Evolutionary conservation across 2,797 vertebrate species (phyloP).

Genomic region (Sebastes nivosus): DNA sequence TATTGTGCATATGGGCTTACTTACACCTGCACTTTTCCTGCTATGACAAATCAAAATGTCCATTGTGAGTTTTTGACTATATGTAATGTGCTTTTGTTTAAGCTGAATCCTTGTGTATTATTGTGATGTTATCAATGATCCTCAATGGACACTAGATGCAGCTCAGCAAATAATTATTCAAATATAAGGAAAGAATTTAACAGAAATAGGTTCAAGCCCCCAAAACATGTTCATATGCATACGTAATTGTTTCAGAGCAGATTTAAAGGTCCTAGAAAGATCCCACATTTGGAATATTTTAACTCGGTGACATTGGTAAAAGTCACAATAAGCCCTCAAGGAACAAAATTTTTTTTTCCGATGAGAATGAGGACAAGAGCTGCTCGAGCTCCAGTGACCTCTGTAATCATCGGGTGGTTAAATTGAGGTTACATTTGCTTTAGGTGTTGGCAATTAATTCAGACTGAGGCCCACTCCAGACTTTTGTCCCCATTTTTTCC

Average conservation of each 20-base stretch:
- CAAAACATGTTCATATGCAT: slow-evolving; percentile 12
- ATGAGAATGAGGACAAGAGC: slow-evolving; percentile 67
- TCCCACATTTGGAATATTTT: slow-evolving; percentile 57
- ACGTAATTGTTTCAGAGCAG: slow-evolving; percentile 39
- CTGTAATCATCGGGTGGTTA: slow-evolving; percentile 63
- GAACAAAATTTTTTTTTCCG: slow-evolving; percentile 29
- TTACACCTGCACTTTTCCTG: not conserved
- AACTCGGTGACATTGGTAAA: slow-evolving; percentile 71
- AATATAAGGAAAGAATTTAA: not conserved
- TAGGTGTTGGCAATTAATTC: slow-evolving; percentile 74
- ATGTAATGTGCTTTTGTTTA: not conserved
- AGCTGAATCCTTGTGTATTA: not conserved
- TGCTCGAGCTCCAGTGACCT: slow-evolving; percentile 64
- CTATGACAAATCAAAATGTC: not conserved
- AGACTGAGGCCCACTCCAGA: slow-evolving; percentile 40
- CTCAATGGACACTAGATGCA: not conserved
- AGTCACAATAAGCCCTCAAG: slow-evolving; percentile 70
- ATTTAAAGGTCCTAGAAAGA: slow-evolving; percentile 28
- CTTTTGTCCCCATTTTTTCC: slow-evolving; percentile 54
- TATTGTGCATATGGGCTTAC: not conserved
- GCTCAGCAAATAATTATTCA: slow-evolving; percentile 2
- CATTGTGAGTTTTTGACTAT: not conserved
- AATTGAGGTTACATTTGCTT: slow-evolving; percentile 73
- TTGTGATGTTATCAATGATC: not conserved
- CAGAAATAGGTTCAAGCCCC: slow-evolving; percentile 3